Evolutionary conservation across 2,797 vertebrate species (phyloP).

Genomic region (Dryobates pubescens): DNA sequence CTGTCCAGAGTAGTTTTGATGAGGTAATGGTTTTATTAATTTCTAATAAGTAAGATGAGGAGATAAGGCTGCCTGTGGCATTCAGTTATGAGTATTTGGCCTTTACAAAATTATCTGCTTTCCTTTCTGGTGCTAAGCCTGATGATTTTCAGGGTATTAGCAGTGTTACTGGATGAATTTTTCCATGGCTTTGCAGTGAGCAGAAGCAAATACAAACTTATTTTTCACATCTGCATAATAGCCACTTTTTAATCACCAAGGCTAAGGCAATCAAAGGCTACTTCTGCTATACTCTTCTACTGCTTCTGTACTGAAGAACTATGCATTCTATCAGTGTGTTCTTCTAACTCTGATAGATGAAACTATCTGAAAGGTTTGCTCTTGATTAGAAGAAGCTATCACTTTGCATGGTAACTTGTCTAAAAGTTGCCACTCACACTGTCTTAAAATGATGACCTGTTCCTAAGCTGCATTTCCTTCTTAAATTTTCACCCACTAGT

Average conservation of each 20-base stretch:
- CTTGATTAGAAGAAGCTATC: not conserved
- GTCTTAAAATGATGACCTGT: not conserved
- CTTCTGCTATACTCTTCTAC: not conserved
- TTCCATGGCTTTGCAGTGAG: not conserved
- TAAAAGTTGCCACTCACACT: not conserved
- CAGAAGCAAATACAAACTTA: not conserved
- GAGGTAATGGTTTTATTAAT: constrained; percentile 46
- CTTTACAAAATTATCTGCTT: not conserved
- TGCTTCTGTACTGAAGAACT: not conserved
- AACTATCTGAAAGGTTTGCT: not conserved
- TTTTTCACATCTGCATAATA: not conserved
- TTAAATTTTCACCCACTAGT: not conserved
- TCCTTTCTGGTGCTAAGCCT: constrained; percentile 9
- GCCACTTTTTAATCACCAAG: not conserved
- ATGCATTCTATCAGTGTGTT: not conserved
- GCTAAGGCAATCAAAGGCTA: not conserved
- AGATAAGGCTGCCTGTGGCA: not conserved
- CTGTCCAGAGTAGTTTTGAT: constrained; percentile 12
- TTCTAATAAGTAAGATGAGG: constrained; percentile 38
- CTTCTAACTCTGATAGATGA: not conserved
- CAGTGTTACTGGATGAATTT: not conserved
- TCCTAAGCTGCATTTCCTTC: not conserved
- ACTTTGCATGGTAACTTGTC: not conserved
- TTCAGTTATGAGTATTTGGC: not conserved
- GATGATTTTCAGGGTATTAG: not conserved